Evolutionary conservation across 2,888 invertebrate species (phyloP).

Genomic region (Autographa pulchrina): DNA sequence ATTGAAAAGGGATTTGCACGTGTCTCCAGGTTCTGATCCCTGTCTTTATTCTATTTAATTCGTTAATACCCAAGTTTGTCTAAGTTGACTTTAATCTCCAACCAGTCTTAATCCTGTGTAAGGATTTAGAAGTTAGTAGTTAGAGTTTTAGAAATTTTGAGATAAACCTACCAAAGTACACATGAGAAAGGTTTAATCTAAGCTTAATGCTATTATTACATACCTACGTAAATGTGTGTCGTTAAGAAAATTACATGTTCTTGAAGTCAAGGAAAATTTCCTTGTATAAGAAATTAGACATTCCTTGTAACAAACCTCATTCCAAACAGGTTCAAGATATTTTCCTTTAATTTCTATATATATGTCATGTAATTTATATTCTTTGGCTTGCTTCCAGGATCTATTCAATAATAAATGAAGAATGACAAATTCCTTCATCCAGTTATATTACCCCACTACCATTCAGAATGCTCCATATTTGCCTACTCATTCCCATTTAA

Average conservation of each 20-base stretch:
- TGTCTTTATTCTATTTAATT: slow-evolving; percentile 24
- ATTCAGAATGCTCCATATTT: neutral
- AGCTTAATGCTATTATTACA: neutral
- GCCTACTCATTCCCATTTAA: neutral
- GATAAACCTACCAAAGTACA: slow-evolving; percentile 9
- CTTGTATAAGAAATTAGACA: too few species aligned
- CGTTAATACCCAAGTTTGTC: slow-evolving; percentile 24
- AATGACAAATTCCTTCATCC: neutral
- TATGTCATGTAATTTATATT: too few species aligned
- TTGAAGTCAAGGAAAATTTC: neutral
- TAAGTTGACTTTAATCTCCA: slow-evolving; percentile 23
- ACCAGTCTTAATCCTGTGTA: slow-evolving; percentile 20
- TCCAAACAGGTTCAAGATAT: too few species aligned
- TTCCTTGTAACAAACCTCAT: too few species aligned
- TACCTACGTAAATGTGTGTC: neutral
- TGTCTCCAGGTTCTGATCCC: slow-evolving; percentile 16
- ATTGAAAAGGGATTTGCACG: slow-evolving; percentile 25
- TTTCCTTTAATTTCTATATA: too few species aligned
- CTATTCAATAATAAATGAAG: neutral
- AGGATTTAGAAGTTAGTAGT: slow-evolving; percentile 13
- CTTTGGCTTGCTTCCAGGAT: too few species aligned
- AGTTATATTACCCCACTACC: too few species aligned
- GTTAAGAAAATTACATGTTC: neutral
- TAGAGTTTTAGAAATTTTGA: slow-evolving; percentile 10
- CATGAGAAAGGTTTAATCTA: neutral